A percentile compares a stretch with the other conserved stretches of the same genome.
Conservation (phyloP, 2,888 invertebrate species). For the Ichneumon xanthorius region DNA sequence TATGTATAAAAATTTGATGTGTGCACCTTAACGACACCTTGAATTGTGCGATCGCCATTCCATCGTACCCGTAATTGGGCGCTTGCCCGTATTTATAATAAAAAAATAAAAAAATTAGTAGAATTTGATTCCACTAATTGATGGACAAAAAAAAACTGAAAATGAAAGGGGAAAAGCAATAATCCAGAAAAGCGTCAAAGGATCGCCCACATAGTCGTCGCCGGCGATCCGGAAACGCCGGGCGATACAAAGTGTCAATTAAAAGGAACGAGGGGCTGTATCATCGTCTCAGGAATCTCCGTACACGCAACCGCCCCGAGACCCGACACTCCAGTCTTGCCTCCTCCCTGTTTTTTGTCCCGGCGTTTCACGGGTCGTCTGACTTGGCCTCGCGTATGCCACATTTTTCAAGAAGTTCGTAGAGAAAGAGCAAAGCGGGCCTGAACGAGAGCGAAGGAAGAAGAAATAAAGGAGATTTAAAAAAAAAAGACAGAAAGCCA, state of each 20-base stretch:
- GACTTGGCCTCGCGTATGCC: slow-evolving; percentile 67
- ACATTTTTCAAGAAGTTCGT: slow-evolving; percentile 69
- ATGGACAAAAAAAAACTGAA: not conserved
- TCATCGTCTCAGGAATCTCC: slow-evolving; percentile 55
- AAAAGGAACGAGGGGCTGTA: slow-evolving; percentile 69
- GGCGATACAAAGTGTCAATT: slow-evolving; percentile 79
- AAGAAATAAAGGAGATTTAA: slow-evolving; percentile 16
- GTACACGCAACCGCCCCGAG: slow-evolving; percentile 53
- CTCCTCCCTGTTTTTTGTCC: slow-evolving; percentile 63
- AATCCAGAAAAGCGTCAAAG: not conserved
- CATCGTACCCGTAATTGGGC: too few relatives aligned
- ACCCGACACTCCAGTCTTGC: slow-evolving; percentile 39
- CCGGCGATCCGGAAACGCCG: slow-evolving; percentile 71
- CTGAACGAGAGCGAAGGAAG: slow-evolving; percentile 31
- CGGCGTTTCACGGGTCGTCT: slow-evolving; percentile 70
- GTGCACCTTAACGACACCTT: too few relatives aligned
- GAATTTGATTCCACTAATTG: not conserved
- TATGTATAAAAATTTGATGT: too few relatives aligned
- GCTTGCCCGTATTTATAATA: too few relatives aligned
- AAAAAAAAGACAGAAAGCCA: slow-evolving; percentile 35
- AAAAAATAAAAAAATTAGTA: too few relatives aligned
- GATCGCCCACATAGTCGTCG: slow-evolving; percentile 40
- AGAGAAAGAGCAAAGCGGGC: slow-evolving; percentile 51
- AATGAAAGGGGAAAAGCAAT: slow-evolving; percentile 3
- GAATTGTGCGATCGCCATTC: too few relatives aligned